These are phyloP conservation scores for Ciconia maguari DNA, from an alignment of 2,113 vertebrate genomes.

Conservation along the genomic window DNA sequence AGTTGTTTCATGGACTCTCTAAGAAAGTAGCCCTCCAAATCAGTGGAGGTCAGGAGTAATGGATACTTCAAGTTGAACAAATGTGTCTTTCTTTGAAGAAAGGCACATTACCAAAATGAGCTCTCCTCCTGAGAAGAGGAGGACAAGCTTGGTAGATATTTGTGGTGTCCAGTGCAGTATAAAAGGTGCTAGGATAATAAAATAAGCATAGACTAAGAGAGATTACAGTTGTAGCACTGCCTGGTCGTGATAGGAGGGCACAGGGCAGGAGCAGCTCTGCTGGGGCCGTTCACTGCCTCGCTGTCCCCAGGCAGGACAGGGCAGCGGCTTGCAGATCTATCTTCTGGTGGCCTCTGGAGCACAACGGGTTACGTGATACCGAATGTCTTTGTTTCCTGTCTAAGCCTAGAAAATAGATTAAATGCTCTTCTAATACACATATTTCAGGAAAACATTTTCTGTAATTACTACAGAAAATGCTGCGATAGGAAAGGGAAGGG, in stretches of 20 bases:
- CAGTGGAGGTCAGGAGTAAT: neutral
- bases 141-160: neutral
- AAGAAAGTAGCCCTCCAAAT: neutral
- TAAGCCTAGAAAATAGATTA: neutral
- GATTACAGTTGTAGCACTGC: neutral
- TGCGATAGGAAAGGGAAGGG: conserved; percentile 29
- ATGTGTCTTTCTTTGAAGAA: neutral
- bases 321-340: neutral
- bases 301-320: neutral
- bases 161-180: neutral
- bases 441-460: conserved; percentile 12
- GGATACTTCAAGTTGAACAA: neutral
- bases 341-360: neutral
- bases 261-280: neutral
- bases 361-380: neutral
- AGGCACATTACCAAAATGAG: neutral
- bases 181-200: neutral
- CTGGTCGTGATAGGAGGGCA: neutral
- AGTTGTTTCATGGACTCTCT: neutral
- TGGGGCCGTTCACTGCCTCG: neutral
- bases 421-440: neutral
- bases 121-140: neutral
- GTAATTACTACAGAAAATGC: neutral
- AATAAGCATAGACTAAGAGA: neutral
- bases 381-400: neutral